These are phyloP conservation scores for Eurytoma adleriae DNA, from an alignment of 2,888 invertebrate species.

Conservation along the genomic window DNA sequence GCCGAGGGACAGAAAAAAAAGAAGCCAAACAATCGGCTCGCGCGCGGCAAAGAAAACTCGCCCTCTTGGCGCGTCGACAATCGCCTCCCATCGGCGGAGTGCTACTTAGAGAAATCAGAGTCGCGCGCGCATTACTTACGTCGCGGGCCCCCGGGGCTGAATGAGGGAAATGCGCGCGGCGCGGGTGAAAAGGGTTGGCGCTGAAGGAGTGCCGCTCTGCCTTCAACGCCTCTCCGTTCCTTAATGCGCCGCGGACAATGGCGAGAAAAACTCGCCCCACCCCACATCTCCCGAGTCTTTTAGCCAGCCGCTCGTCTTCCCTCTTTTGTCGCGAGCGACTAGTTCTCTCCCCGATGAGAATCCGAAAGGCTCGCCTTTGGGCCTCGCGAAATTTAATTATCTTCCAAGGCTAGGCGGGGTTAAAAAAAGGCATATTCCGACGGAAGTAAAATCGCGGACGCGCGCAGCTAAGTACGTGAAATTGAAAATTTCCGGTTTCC, in stretches of 20 bases:
- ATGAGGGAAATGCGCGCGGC: constrained; percentile 40
- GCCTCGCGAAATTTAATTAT: too few species aligned
- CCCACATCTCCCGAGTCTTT: constrained; percentile 55
- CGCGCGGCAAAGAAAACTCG: constrained; percentile 59
- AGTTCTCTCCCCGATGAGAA: not conserved
- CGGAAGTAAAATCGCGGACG: constrained; percentile 18
- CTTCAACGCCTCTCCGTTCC: constrained; percentile 57
- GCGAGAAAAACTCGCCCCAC: constrained; percentile 67
- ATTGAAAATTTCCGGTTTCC: constrained; percentile 47
- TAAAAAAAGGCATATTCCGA: constrained; percentile 1
- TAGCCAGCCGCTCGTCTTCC: constrained; percentile 56
- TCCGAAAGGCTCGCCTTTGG: too few species aligned
- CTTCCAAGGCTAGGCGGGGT: not conserved
- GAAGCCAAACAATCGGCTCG: constrained; percentile 59
- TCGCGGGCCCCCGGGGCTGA: constrained; percentile 58
- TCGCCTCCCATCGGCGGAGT: constrained; percentile 70
- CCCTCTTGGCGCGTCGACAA: constrained; percentile 44
- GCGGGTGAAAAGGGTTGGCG: constrained; percentile 60
- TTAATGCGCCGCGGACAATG: constrained; percentile 72
- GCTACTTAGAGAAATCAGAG: constrained; percentile 75
- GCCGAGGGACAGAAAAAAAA: constrained; percentile 50
- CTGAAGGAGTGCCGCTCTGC: constrained; percentile 34
- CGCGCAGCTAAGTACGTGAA: constrained; percentile 9
- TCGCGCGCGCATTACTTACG: constrained; percentile 68
- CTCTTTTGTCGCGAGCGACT: constrained; percentile 18